These are phyloP conservation scores for Strigamia transsilvanica DNA, from an alignment of 2,888 invertebrate genomes.

Conservation along the genomic window DNA sequence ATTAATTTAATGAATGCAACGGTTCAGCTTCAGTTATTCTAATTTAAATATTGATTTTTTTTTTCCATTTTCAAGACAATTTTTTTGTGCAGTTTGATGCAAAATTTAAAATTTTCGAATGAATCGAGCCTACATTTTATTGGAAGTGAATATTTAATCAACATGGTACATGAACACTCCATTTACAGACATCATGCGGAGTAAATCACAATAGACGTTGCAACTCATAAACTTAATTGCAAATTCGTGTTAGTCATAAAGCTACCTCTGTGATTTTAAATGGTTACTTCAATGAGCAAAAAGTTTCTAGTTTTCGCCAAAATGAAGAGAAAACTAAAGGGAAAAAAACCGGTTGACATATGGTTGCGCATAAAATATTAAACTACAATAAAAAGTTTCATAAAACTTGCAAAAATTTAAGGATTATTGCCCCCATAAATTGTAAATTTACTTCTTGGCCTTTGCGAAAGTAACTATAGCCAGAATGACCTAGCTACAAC, in stretches of 20 bases:
- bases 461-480: background rate
- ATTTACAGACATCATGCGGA: background rate
- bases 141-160: background rate
- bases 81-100: background rate
- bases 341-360: background rate
- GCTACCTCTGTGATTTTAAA: background rate
- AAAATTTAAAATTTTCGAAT: background rate
- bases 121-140: background rate
- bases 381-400: background rate
- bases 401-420: background rate
- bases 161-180: background rate
- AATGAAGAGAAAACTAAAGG: too few relatives aligned
- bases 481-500: background rate
- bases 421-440: background rate
- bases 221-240: background rate
- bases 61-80: background rate
- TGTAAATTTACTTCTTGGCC: background rate
- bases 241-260: slow-evolving; percentile 3
- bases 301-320: background rate
- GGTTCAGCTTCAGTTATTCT: slow-evolving; percentile 8
- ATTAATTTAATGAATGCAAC: slow-evolving; percentile 2
- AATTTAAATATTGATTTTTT: slow-evolving; percentile 8
- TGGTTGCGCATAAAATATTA: background rate
- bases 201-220: background rate
- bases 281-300: background rate